Percentiles rank a stretch among this genome's conserved stretches.
These are phyloP conservation scores for Suillia variegata DNA, from an alignment of 2,888 invertebrate genomes.

Conservation along the genomic window DNA sequence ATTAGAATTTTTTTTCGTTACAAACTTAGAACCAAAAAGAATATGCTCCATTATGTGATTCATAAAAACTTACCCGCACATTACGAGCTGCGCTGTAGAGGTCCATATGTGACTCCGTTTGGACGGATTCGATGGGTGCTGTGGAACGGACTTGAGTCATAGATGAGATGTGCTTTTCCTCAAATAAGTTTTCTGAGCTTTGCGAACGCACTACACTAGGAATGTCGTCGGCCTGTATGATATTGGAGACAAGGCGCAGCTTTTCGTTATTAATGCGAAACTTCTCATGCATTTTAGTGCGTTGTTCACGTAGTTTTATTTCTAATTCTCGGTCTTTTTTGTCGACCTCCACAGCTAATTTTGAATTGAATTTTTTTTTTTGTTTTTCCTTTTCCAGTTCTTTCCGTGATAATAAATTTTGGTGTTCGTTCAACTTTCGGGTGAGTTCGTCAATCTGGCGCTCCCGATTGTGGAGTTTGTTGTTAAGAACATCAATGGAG, in stretches of 20 bases:
- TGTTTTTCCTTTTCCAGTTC: conserved; percentile 71
- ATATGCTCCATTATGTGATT: neutral
- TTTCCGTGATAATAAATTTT: conserved; percentile 68
- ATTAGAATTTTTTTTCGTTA: neutral
- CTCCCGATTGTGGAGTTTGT: conserved; percentile 70
- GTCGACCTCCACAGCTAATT: conserved; percentile 75
- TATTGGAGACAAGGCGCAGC: conserved; percentile 66
- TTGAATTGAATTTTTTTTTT: conserved; percentile 68
- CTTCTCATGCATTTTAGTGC: conserved; percentile 64
- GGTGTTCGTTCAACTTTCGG: conserved; percentile 70
- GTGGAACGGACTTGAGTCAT: conserved; percentile 30
- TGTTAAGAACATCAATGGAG: conserved; percentile 66
- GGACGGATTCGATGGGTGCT: conserved; percentile 37
- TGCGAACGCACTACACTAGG: conserved; percentile 47
- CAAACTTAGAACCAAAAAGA: no score
- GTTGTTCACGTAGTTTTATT: conserved; percentile 66
- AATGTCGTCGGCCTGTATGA: conserved; percentile 64
- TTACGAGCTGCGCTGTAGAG: conserved; percentile 46
- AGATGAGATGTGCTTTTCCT: conserved; percentile 38
- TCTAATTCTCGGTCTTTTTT: conserved; percentile 75
- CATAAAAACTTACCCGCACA: conserved; percentile 32
- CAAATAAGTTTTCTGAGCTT: conserved; percentile 51
- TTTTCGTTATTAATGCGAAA: conserved; percentile 70
- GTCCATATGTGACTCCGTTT: conserved; percentile 42
- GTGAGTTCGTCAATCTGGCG: conserved; percentile 68